Evolutionary conservation across 2,113 vertebrate species (phyloP), one percentile per base, ranked within the genome.

Genomic region (Leucopsar rothschildi): DNA sequence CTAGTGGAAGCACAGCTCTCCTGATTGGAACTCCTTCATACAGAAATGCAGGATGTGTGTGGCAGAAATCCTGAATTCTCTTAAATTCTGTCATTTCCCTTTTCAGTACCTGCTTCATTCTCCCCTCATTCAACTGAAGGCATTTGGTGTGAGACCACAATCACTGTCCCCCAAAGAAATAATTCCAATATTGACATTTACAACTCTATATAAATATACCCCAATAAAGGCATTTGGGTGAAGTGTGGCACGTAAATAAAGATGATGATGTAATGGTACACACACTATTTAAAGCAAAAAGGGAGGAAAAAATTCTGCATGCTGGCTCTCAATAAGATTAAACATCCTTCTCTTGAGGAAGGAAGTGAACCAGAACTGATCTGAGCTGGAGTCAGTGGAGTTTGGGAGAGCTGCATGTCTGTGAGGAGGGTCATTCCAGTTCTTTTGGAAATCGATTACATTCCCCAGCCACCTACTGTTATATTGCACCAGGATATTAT

Each of bases 381-480:
- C 2, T 2, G 92, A 89, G 92, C 89, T 47, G 52, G 63, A 95
- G 79, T 42, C 84, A 76, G 88, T 2, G 3, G 77, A 94, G 88
- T 88, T 96, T 93, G 8, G 40, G 76, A 84, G 92, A 21, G 1
- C 84, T 92, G 83, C n/a, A 10, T 55, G 86, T 53, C 92, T 94
- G 76, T 15, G 4, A 92, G 79, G 68, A 82, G 93, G 86, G 96
- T 93, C 93, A 92, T 91, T 95, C 78, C 80, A 85, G 85, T 94
- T 89, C 92, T 94, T 94, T 83, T 95, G 92, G 91, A 97, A 97
- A 97, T 97, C 78, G 82, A 96, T 95, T 97, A 93, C 94, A 95
- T 94, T 96, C 86, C 88, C 88, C 95, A 92, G 96, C 91, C 93
- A 79, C 92, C 94, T 90, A 93, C 93, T 97, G 95, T 94, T 96